Evolutionary conservation across 2,113 vertebrate species (phyloP), one percentile per base, ranked within the genome.

Genomic region (Oncorhynchus masou): DNA sequence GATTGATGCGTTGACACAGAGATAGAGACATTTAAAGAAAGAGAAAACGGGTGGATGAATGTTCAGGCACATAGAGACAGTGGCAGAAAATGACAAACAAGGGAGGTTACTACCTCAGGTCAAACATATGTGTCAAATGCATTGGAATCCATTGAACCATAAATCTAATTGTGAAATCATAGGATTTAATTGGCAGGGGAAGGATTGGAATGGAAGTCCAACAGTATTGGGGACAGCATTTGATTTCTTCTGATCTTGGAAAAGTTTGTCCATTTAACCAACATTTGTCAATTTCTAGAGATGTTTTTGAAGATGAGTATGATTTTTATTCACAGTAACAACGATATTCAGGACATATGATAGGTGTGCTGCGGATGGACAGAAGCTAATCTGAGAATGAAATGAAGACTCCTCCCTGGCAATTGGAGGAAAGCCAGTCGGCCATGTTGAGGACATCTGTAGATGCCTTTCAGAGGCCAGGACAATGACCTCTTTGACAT

Each of bases 1-100:
- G 87, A 90, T 80, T 81, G 74, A 91, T 86, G 79, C 57, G 22
- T 48, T 79, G 73, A 79, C 75, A 70, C 74, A 7, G n/a, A 73
- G 29, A 39, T 70, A 73, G 78, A 85, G 80, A 82, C 62, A 27
- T 59, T 13, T 22, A 70, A 59, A 74, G 64, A 49, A 34, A 54
- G 0, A 31, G 8, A 60, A 45, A 24, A 66, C 1, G 2, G 59
- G 13, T 19, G 64, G 39, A 48, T 25, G 22, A 39, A 62, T 24
- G 29, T 64, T 66, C 59, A 73, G n/a, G 22, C 34, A 45, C 45
- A 70, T 68, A 39, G 39, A 45, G 39, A 45, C 39, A n/a, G 29
- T 9, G 39, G 29, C 29, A 65, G 39, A 15, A 45, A 64, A 25
- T 25, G 12, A 29, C 8, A 29, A 29, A 25, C 24, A 11, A 45